Evolutionary conservation across 2,113 vertebrate species (phyloP).

Genomic region (Chloroceryle aenea): DNA sequence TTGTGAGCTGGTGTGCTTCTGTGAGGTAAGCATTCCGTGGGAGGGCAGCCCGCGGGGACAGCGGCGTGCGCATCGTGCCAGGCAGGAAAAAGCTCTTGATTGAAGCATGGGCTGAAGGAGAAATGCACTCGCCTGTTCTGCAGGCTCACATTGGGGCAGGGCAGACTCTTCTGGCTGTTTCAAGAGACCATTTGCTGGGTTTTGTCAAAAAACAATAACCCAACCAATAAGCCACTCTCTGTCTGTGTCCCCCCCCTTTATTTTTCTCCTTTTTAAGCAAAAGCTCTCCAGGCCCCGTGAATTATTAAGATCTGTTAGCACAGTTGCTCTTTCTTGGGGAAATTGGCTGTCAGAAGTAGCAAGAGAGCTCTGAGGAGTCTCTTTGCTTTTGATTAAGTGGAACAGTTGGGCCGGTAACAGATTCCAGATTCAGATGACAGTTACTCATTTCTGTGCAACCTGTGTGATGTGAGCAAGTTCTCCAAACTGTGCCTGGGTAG

Average conservation of each 20-base stretch:
- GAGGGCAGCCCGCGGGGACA: background rate
- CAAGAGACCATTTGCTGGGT: constrained; percentile 73
- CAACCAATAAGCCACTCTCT: too few relatives aligned
- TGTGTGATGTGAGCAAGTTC: background rate
- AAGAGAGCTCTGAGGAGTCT: constrained; percentile 56
- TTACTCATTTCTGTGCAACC: constrained; percentile 18
- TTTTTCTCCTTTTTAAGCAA: background rate
- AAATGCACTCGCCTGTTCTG: constrained; percentile 20
- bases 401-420: constrained; percentile 65
- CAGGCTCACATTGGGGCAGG: constrained; percentile 34
- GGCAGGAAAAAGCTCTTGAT: constrained; percentile 38
- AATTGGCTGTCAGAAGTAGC: constrained; percentile 71
- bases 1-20: background rate
- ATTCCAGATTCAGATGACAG: constrained; percentile 62
- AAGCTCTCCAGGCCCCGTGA: constrained; percentile 56
- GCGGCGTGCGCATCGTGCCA: background rate
- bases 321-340: constrained; percentile 74
- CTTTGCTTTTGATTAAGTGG: constrained; percentile 70
- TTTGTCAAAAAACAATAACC: constrained; percentile 67
- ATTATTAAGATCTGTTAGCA: constrained; percentile 77
- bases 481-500: background rate
- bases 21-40: constrained; percentile 35
- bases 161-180: constrained; percentile 64
- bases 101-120: constrained; percentile 4
- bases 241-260: too few relatives aligned